Evolutionary conservation across 2,797 vertebrate genomes (phyloP).

Genomic region (Notolepis coatsorum): DNA sequence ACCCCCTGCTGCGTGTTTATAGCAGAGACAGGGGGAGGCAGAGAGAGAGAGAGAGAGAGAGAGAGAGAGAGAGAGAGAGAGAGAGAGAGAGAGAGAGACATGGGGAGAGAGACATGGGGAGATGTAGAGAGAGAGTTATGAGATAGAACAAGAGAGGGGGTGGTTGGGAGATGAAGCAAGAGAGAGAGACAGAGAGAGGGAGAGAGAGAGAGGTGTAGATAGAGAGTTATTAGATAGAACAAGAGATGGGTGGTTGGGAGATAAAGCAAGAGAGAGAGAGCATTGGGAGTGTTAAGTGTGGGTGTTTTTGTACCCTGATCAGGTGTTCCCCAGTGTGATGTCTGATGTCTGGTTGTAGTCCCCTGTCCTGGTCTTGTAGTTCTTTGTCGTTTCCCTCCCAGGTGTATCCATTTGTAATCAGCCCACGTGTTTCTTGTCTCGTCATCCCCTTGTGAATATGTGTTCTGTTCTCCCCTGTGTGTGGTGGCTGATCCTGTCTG

Average conservation of each 20-base stretch:
- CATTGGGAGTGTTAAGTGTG: too few species aligned
- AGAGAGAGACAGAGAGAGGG: neutral
- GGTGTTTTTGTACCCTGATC: too few species aligned
- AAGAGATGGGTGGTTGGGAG: constrained; percentile 31
- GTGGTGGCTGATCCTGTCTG: too few species aligned
- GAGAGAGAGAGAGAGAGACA: constrained; percentile 10
- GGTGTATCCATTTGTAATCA: too few species aligned
- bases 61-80: constrained; percentile 39
- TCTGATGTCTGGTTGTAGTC: too few species aligned
- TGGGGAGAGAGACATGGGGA: constrained; percentile 45
- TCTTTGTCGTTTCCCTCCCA: too few species aligned
- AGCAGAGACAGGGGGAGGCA: constrained; percentile 63
- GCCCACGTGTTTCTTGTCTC: too few species aligned
- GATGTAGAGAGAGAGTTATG: constrained; percentile 9
- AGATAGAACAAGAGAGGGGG: constrained; percentile 14
- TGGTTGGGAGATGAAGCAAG: neutral
- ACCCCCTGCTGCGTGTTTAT: constrained; percentile 70
- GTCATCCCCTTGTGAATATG: too few species aligned
- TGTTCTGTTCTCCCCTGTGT: too few species aligned
- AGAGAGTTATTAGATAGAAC: constrained; percentile 27
- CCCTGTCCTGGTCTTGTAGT: too few species aligned
- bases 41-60: constrained; percentile 43
- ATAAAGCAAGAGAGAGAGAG: constrained; percentile 32
- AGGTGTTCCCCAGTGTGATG: too few species aligned
- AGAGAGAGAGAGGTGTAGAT: constrained; percentile 17